These are phyloP conservation scores for Perodicticus potto DNA, from an alignment of 2,797 vertebrate genomes.

Conservation along the genomic window DNA sequence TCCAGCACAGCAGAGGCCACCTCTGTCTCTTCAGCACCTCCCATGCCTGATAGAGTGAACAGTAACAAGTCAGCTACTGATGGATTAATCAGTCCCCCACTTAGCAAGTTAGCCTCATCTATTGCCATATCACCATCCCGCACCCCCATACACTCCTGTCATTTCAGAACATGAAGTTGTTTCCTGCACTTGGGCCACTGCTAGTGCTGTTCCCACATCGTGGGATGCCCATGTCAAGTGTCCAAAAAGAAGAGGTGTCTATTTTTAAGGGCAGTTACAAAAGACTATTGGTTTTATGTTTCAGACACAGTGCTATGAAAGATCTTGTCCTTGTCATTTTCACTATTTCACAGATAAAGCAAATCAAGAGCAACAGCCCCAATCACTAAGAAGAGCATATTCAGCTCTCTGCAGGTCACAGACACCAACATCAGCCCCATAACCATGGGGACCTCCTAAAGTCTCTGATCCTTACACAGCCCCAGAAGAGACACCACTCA, in stretches of 20 bases:
- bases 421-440: constrained; percentile 22
- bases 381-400: background rate
- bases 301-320: background rate
- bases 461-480: background rate
- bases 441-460: background rate
- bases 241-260: background rate
- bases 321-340: background rate
- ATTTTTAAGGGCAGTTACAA: background rate
- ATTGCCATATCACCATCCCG: background rate
- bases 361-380: background rate
- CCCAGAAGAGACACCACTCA: background rate
- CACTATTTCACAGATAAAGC: constrained; percentile 11
- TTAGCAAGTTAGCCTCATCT: background rate
- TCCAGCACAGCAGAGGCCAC: background rate
- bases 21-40: background rate
- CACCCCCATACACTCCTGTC: too few species aligned
- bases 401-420: background rate
- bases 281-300: background rate
- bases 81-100: background rate
- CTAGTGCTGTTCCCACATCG: background rate
- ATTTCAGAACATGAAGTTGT: background rate
- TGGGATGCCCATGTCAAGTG: too few species aligned
- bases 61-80: background rate
- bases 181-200: background rate
- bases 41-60: background rate